These are phyloP conservation scores for Stegostoma tigrinum DNA, from an alignment of 2,113 vertebrate species.

Conservation along the genomic window DNA sequence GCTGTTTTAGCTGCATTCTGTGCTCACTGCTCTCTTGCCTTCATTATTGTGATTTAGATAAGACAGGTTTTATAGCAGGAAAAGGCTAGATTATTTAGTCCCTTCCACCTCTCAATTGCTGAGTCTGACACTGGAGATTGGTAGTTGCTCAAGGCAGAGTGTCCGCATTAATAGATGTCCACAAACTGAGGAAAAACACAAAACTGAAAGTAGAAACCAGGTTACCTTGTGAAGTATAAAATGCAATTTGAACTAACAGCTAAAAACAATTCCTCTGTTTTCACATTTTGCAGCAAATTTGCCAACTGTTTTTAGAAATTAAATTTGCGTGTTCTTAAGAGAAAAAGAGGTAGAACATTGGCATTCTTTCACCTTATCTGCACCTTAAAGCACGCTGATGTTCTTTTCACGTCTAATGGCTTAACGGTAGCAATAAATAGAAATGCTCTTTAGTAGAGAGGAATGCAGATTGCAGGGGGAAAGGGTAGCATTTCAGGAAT, in stretches of 20 bases:
- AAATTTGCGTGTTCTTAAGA: background rate
- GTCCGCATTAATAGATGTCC: background rate
- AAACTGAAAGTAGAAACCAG: background rate
- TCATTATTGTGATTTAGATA: too few relatives aligned
- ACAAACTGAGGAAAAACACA: background rate
- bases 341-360: background rate
- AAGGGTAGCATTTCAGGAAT: background rate
- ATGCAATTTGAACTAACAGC: background rate
- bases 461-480: constrained; percentile 14
- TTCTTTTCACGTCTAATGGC: constrained; percentile 24
- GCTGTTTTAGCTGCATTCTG: too few relatives aligned
- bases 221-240: background rate
- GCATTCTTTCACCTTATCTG: constrained; percentile 22
- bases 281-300: background rate
- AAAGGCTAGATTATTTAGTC: too few relatives aligned
- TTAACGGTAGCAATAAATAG: constrained; percentile 29
- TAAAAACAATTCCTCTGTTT: background rate
- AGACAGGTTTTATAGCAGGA: too few relatives aligned
- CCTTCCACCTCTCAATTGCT: background rate
- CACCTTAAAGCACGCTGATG: background rate
- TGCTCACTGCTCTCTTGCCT: too few relatives aligned
- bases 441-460: constrained; percentile 1
- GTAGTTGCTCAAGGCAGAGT: background rate
- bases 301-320: background rate
- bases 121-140: background rate